Conservation (phyloP, 2,113 vertebrate species). For the Onychorhynchus coronatus region DNA sequence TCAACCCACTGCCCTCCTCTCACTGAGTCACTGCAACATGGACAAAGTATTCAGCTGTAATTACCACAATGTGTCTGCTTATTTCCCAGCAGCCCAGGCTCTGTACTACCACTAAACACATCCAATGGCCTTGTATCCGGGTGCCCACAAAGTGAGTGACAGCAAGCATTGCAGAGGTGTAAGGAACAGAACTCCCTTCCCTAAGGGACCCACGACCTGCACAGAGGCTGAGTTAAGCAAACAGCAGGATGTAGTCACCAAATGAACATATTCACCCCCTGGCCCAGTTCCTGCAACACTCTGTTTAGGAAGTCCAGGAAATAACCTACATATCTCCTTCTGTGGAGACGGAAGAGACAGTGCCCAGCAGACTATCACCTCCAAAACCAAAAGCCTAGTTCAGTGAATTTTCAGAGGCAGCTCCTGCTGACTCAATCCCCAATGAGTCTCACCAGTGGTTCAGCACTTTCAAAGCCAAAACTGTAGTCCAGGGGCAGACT, state of each 20-base stretch:
- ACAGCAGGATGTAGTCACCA: background rate
- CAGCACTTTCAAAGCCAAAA: background rate
- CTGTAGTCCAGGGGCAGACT: background rate
- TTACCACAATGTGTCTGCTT: background rate
- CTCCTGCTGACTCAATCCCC: background rate
- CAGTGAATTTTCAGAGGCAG: background rate
- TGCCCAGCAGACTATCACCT: background rate
- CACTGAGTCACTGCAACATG: background rate
- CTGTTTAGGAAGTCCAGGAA: background rate
- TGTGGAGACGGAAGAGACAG: background rate
- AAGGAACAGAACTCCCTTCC: background rate
- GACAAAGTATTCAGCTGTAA: background rate
- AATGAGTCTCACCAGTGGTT: background rate
- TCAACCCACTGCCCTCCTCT: background rate
- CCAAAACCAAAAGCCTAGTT: background rate
- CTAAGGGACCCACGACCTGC: rapidly evolving
- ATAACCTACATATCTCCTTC: background rate
- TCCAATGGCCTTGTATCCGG: background rate
- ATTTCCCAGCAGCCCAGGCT: background rate
- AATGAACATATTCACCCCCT: background rate
- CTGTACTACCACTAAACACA: background rate
- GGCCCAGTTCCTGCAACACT: background rate
- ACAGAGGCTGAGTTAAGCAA: background rate
- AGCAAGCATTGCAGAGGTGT: background rate
- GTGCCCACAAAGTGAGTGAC: background rate